Base-by-base conservation (phyloP, 2,797 vertebrate genomes). In the Melanotaenia boesemani region DNA sequence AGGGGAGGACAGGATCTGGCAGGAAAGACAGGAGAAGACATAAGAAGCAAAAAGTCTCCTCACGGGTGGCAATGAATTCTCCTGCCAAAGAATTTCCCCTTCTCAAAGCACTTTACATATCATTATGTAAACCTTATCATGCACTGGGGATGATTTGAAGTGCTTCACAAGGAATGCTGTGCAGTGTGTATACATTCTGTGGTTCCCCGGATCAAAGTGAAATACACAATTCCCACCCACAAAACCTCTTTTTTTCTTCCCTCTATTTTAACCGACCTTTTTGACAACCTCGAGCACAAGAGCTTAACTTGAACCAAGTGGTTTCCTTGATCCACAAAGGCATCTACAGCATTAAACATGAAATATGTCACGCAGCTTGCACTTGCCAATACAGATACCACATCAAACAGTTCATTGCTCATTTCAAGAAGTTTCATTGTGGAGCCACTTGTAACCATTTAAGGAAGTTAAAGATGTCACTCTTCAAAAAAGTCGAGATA, bases 121-220 rank as follows among this genome's bases (percentile, higher is more conserved):
- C 81, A 92, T 91, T 86, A 90, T 90, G 79, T 91, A 90, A 92
- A 90, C 90, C 78, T 90, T 87, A 88, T 86, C 88, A 77, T 77
- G 83, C 85, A 78, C 81, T 4, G 80, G 86, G 90, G 89, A 93
- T 88, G 86, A 87, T 86, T 88, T 83, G 70, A 82, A 91, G 87
- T 80, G 84, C 88, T 88, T 74, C 34, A 5, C 72, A 87, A 86
- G 81, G 15, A 91, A 86, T 88, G 86, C 67, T 15, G 79, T 20
- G 16, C 69, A 39, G 66, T 74, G 74, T 86, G 87, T 87, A 77
- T 89, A 77, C 64, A 80, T 84, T 92, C 76, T 82, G 82, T 48
- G 76, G 85, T 87, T 91, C 39, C 64, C 69, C 77, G 91, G 91
- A 94, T 93, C 92, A 93, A 92, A 93, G 90, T 67, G 63, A 83